These are phyloP conservation scores for Pogona vitticeps DNA, from an alignment of 2,113 vertebrate genomes.

Conservation along the genomic window DNA sequence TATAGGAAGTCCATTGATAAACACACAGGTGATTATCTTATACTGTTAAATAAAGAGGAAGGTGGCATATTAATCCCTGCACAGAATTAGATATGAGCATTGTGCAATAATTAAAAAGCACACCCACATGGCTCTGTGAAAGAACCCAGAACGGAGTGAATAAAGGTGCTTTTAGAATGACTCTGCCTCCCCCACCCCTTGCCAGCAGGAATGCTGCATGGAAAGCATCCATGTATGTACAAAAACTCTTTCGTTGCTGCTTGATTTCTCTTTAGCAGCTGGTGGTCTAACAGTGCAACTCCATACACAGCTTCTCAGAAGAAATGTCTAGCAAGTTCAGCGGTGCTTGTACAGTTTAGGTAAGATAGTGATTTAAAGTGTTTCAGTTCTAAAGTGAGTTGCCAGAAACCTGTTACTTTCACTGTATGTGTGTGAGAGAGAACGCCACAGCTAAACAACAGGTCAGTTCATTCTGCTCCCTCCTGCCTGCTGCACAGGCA, in stretches of 20 bases:
- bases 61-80: background rate
- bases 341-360: background rate
- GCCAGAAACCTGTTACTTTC: slow-evolving; percentile 7
- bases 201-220: background rate
- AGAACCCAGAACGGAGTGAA: too few relatives aligned
- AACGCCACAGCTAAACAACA: slow-evolving; percentile 49
- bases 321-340: background rate
- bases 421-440: too few relatives aligned
- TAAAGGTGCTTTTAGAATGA: background rate
- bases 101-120: background rate
- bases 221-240: background rate
- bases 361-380: background rate
- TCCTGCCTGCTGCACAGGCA: background rate
- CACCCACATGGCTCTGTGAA: background rate
- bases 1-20: too few relatives aligned
- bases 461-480: slow-evolving; percentile 54
- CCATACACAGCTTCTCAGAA: background rate
- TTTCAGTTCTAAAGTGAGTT: background rate
- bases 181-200: too few relatives aligned
- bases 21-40: background rate
- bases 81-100: background rate
- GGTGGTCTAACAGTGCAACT: background rate
- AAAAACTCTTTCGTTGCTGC: background rate
- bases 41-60: too few relatives aligned
- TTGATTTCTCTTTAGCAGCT: background rate